Conservation (phyloP, 1,140 invertebrate genomes). For the Manduca sexta region DNA sequence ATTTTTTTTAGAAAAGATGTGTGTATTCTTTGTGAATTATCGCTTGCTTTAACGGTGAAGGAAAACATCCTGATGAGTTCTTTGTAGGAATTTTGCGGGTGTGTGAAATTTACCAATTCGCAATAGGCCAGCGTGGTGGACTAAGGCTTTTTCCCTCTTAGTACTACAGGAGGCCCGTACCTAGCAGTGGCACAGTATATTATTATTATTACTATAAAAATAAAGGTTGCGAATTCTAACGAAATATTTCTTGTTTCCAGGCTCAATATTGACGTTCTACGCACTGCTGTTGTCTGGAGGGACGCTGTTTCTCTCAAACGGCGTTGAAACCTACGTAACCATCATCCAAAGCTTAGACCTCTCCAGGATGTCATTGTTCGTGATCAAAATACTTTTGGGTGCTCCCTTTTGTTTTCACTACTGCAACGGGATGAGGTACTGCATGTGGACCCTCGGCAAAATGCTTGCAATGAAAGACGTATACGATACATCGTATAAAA, state of each 20-base stretch:
- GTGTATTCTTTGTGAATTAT: no score
- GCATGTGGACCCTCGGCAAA: slow-evolving; percentile 29
- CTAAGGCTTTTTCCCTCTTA: no score
- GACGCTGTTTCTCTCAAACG: slow-evolving; percentile 42
- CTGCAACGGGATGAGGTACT: slow-evolving; percentile 41
- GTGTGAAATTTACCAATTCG: no score
- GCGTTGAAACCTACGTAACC: slow-evolving; percentile 44
- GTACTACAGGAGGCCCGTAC: no score
- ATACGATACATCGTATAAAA: slow-evolving; percentile 24
- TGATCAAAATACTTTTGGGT: slow-evolving; percentile 35
- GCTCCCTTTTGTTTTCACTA: slow-evolving; percentile 45
- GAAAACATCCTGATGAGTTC: no score
- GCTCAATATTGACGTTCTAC: slow-evolving; percentile 31
- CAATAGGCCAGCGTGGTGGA: no score
- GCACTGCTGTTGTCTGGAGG: slow-evolving; percentile 30
- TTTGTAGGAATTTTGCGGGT: no score
- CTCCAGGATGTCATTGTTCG: slow-evolving; percentile 20
- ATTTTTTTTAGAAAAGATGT: no score
- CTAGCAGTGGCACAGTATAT: not conserved
- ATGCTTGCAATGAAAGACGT: slow-evolving; percentile 36
- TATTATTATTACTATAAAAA: not conserved
- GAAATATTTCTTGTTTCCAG: slow-evolving; percentile 17
- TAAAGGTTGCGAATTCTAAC: not conserved
- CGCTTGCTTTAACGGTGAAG: no score
- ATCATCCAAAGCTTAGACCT: slow-evolving; percentile 53